Evolutionary conservation across 2,113 vertebrate genomes (phyloP).

Genomic region (Collichthys lucidus): DNA sequence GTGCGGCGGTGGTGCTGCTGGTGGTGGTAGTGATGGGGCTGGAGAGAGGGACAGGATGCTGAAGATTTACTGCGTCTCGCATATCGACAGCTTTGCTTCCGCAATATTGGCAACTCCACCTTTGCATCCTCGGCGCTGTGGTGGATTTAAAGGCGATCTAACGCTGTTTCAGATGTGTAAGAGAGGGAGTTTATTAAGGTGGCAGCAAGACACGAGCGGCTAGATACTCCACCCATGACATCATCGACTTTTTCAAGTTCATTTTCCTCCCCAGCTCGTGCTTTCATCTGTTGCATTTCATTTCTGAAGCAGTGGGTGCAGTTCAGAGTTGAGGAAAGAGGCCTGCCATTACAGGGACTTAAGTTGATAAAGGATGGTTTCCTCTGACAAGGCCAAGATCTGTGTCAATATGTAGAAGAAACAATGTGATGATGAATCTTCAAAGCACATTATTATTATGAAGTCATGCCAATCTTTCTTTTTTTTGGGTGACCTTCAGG

Average conservation of each 20-base stretch:
- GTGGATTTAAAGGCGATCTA: conserved; percentile 19
- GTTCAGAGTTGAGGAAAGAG: conserved; percentile 17
- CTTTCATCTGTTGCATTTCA: conserved; percentile 76
- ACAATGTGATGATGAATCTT: background rate
- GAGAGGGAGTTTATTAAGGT: conserved; percentile 52
- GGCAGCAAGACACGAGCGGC: conserved; percentile 49
- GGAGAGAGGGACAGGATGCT: conserved; percentile 28
- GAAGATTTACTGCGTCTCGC: conserved; percentile 60
- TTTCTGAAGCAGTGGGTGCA: conserved; percentile 13
- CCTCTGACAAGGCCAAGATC: conserved; percentile 3
- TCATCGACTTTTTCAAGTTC: conserved; percentile 81
- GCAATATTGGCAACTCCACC: conserved; percentile 25
- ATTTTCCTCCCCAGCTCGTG: conserved; percentile 43
- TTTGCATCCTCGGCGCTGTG: background rate
- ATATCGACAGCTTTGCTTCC: conserved; percentile 43
- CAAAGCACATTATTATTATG: background rate
- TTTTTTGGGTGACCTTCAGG: conserved; percentile 27
- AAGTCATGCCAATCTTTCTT: too few species aligned
- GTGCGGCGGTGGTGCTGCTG: conserved; percentile 57
- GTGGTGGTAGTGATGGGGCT: conserved; percentile 34
- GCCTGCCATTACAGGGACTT: conserved; percentile 9
- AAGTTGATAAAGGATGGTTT: conserved; percentile 10
- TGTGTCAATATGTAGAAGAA: background rate
- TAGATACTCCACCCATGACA: conserved; percentile 79
- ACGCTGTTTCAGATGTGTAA: background rate